Conservation (phyloP, 2,113 vertebrate species). For the Cyanoramphus novaezelandiae region DNA sequence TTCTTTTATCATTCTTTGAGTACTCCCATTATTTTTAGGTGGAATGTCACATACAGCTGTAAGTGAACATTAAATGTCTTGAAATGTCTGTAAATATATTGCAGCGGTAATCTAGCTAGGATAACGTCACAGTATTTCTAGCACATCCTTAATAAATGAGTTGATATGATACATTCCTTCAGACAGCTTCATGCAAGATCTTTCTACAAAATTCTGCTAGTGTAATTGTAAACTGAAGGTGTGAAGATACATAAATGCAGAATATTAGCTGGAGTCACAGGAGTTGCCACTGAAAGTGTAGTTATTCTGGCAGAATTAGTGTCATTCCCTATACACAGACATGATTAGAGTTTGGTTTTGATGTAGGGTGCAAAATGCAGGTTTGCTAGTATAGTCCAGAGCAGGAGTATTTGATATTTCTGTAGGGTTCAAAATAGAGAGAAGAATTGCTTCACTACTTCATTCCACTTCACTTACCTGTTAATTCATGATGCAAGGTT, state of each 20-base stretch:
- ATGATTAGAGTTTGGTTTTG: background rate
- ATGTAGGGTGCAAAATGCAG: background rate
- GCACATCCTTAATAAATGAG: background rate
- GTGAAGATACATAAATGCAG: background rate
- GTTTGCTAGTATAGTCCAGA: background rate
- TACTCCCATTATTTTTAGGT: background rate
- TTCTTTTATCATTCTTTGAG: slow-evolving; percentile 2
- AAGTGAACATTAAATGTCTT: background rate
- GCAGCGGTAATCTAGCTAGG: background rate
- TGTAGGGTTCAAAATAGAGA: background rate
- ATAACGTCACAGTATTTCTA: background rate
- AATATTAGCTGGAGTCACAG: background rate
- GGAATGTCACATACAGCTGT: background rate
- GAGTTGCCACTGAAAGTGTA: background rate
- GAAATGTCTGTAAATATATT: background rate
- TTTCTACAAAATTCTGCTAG: background rate
- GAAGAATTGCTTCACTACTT: background rate
- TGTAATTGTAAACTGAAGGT: background rate
- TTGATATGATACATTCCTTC: background rate
- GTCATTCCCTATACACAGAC: background rate
- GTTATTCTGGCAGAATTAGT: background rate
- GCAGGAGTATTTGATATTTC: background rate
- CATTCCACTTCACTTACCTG: background rate
- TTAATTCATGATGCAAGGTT: background rate
- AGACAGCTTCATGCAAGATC: background rate